A percentile compares a stretch with the other conserved stretches of the same genome.
phyloP scores from a whole-genome alignment of 2,113 vertebrate species.

The Marcusenius ussheri region DNA sequence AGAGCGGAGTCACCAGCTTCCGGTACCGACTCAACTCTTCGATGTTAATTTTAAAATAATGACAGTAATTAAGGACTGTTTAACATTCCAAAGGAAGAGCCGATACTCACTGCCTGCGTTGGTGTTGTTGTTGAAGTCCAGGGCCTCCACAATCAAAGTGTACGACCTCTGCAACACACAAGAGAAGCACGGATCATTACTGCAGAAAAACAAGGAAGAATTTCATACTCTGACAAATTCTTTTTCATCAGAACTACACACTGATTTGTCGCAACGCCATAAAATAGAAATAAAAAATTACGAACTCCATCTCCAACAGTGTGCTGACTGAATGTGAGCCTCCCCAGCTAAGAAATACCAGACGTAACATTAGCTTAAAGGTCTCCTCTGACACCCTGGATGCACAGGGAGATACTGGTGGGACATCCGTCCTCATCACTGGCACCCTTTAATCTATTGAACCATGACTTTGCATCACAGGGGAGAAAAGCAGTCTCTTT shows the following conservation, averaged over 20 bases:
- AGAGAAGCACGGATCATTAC: slow-evolving; percentile 3
- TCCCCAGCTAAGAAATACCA: not conserved
- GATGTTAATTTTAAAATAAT: not conserved
- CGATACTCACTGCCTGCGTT: slow-evolving; percentile 67
- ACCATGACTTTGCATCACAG: not conserved
- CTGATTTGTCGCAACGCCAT: not conserved
- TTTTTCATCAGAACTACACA: not conserved
- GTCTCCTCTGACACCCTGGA: not conserved
- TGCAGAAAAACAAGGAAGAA: not conserved
- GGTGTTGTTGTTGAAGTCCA: slow-evolving; percentile 83
- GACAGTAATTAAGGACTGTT: not conserved
- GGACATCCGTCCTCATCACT: not conserved
- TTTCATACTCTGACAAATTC: not conserved
- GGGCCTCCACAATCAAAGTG: slow-evolving; percentile 79
- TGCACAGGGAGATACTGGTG: not conserved
- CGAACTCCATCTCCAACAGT: not conserved
- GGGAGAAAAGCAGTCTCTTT: not conserved
- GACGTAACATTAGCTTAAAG: not conserved
- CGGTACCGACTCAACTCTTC: not conserved
- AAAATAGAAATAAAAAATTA: not conserved
- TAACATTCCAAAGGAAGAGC: not conserved
- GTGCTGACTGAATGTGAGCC: not conserved
- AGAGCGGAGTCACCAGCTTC: not conserved
- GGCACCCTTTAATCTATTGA: not conserved
- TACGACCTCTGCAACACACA: slow-evolving; percentile 71